Evolutionary conservation across 1,140 invertebrate species (phyloP).

Genomic region (Proctacanthus coquilletti): DNA sequence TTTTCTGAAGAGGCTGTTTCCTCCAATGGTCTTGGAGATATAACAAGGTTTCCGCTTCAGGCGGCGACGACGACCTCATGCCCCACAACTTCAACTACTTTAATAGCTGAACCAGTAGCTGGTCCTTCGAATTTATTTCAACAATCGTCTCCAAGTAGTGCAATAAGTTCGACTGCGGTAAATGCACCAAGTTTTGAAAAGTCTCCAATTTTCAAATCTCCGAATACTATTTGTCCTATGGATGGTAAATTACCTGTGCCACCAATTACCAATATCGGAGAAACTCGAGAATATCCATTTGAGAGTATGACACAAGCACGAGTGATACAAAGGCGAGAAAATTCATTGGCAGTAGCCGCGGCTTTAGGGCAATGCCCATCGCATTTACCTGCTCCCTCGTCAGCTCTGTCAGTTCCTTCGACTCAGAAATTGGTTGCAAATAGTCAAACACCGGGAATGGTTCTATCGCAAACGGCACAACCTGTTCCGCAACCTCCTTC

Average conservation of each 20-base stretch:
- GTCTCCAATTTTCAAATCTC: constrained; percentile 51
- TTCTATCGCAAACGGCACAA: constrained; percentile 12
- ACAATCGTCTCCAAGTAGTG: neutral
- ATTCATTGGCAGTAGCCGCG: constrained; percentile 6
- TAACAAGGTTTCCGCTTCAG: constrained; percentile 1
- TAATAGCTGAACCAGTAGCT: neutral
- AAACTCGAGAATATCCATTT: constrained; percentile 54
- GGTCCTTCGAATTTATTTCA: neutral
- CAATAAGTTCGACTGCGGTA: neutral
- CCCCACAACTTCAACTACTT: neutral
- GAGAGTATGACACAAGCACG: constrained; percentile 77
- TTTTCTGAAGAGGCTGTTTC: neutral
- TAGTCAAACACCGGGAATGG: neutral
- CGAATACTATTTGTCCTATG: constrained; percentile 67
- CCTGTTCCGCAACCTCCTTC: no score
- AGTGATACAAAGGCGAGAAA: constrained; percentile 38
- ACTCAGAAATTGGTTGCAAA: neutral
- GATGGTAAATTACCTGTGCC: constrained; percentile 48
- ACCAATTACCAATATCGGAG: constrained; percentile 31
- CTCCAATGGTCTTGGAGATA: constrained; percentile 1
- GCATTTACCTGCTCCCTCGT: neutral
- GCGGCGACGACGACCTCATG: constrained; percentile 11
- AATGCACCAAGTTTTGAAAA: constrained; percentile 1
- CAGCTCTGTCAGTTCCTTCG: neutral
- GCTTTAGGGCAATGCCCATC: neutral